Evolutionary conservation across 2,888 invertebrate genomes (phyloP), one percentile per base, ranked within the genome.

Genomic region (Xylophagus ater): DNA sequence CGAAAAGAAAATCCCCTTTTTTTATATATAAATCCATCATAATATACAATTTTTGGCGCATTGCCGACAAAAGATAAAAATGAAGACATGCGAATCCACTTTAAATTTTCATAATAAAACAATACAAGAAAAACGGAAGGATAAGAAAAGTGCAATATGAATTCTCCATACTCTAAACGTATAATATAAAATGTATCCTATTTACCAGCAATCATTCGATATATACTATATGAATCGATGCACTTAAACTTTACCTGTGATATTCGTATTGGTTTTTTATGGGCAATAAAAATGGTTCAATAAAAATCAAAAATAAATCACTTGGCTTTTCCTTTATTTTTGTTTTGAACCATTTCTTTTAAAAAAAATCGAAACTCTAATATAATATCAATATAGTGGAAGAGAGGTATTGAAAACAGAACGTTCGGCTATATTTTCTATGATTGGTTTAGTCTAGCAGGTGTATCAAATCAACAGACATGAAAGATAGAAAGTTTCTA

Each of bases 221-320:
- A 37, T 20, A 33, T n/a, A 29, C 15, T 13, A 37, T 28, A 28
- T 26, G n/a, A 21, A 12, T 12, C 14, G 20, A 20, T 12, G 33
- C 2, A 17, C 20, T 15, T 33, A 13, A 33, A 20, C 18, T 6
- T 14, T 30, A 10, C 15, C 30, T 15, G 10, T 4, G 7, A 10
- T 9, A 5, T 34, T 24, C 10, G 14, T 34, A 17, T 33, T 33
- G 7, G 38, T 29, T 26, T 32, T 42, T 42, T 42, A 42, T 42
- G 34, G 42, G 34, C 42, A 42, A 42, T 42, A 42, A 42, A 34
- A 37, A 38, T 42, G 38, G 42, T 34, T 34, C 38, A 42, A 35
- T 42, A 42, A 42, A 42, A 42, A 32, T 28, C 30, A n/a, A n/a
- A 34, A 38, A 42, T 42, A 42, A 42, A 42, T 42, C 42, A 38